Evolutionary conservation across 2,113 vertebrate genomes (phyloP).

Genomic region (Gymnarchus niloticus): DNA sequence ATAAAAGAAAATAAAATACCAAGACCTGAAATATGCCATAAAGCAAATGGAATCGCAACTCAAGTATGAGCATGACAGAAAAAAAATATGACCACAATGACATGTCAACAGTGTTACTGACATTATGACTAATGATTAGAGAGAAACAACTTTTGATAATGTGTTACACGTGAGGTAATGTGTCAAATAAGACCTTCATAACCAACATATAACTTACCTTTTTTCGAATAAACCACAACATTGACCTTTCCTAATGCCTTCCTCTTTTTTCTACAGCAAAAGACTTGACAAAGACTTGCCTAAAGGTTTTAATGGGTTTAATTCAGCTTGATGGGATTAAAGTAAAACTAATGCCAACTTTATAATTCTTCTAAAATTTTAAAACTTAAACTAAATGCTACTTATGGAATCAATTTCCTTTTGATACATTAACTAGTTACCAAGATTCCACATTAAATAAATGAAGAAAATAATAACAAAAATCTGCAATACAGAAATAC

Average conservation of each 20-base stretch:
- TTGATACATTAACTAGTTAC: conserved; percentile 62
- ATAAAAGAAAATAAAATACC: conserved; percentile 61
- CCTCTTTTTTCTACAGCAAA: not conserved
- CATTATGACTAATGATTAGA: conserved; percentile 61
- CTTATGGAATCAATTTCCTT: not conserved
- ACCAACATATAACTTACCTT: conserved; percentile 80
- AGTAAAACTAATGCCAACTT: not conserved
- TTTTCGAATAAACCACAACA: conserved; percentile 12
- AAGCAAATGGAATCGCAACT: conserved; percentile 21
- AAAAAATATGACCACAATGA: conserved; percentile 64
- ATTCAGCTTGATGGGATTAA: not conserved
- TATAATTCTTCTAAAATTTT: not conserved
- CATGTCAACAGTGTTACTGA: conserved; percentile 68
- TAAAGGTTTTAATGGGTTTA: not conserved
- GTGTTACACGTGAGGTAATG: conserved; percentile 46
- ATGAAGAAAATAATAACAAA: conserved; percentile 53
- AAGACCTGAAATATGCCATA: conserved; percentile 26
- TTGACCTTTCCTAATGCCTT: not conserved
- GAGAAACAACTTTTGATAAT: conserved; percentile 47
- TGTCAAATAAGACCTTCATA: conserved; percentile 67
- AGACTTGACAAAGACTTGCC: not conserved
- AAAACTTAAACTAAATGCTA: conserved; percentile 26
- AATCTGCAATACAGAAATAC: not conserved
- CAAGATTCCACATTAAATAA: conserved; percentile 70
- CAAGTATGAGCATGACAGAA: conserved; percentile 36